These are phyloP conservation scores for Lipotes vexillifer DNA, from an alignment of 2,113 vertebrate species.

Conservation along the genomic window DNA sequence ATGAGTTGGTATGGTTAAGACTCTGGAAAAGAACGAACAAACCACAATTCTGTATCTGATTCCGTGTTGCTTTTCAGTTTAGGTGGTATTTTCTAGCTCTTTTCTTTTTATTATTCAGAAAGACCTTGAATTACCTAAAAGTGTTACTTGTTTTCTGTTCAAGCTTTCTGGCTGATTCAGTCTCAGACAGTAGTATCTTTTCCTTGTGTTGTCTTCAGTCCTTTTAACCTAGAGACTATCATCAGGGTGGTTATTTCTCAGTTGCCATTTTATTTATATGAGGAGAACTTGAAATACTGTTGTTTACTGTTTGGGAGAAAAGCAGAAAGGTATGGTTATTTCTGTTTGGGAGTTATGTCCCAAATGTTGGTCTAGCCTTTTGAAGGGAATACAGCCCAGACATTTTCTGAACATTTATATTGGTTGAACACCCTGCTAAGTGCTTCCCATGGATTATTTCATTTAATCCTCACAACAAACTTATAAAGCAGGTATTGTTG, in stretches of 20 bases:
- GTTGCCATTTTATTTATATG: background rate
- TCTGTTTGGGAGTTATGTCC: background rate
- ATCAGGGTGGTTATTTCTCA: background rate
- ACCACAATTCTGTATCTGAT: background rate
- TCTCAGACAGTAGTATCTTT: background rate
- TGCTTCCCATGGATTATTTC: background rate
- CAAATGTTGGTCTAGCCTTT: background rate
- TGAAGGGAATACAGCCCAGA: background rate
- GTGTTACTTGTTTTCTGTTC: slow-evolving; percentile 12
- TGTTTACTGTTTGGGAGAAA: background rate
- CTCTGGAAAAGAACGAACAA: background rate
- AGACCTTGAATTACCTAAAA: slow-evolving; percentile 17
- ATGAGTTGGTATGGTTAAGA: background rate
- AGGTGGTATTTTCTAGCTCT: background rate
- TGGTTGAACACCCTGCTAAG: background rate
- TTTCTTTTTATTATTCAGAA: slow-evolving; percentile 7
- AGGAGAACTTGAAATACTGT: background rate
- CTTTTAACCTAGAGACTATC: background rate
- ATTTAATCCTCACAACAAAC: background rate
- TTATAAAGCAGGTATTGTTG: background rate
- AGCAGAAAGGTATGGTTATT: background rate
- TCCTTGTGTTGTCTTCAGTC: background rate
- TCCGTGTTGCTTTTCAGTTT: background rate
- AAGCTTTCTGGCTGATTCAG: background rate
- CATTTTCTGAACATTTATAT: background rate